Percentiles rank a stretch among this genome's conserved stretches.
These are phyloP conservation scores for Mionectes olivaceus DNA, from an alignment of 2,797 vertebrate species.

Conservation along the genomic window DNA sequence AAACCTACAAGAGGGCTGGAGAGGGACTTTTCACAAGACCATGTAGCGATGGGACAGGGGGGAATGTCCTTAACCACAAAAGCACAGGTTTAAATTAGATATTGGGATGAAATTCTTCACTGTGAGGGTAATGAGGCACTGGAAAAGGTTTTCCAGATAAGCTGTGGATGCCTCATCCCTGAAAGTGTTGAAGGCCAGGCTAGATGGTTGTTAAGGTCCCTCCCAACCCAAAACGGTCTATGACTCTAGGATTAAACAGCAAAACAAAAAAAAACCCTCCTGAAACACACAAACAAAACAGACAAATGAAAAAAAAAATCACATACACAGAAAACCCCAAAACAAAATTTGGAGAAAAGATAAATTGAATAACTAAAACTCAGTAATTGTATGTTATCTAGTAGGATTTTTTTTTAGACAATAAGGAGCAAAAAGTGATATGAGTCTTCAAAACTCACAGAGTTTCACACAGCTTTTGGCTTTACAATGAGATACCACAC, in stretches of 20 bases:
- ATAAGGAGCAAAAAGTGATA: background rate
- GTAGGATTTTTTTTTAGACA: background rate
- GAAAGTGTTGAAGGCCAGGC: background rate
- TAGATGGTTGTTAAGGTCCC: background rate
- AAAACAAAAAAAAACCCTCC: background rate
- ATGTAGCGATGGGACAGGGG: background rate
- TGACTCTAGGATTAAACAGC: background rate
- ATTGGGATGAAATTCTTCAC: background rate
- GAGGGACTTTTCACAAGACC: background rate
- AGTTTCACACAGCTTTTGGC: background rate
- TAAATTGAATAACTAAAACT: background rate
- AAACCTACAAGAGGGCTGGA: background rate
- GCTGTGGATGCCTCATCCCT: background rate
- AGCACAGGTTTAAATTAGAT: background rate
- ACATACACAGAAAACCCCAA: fast-evolving
- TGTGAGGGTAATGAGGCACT: background rate
- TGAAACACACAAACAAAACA: background rate
- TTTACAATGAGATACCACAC: background rate
- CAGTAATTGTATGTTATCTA: background rate
- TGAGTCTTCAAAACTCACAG: background rate
- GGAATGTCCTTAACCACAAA: fast-evolving
- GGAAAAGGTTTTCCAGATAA: background rate
- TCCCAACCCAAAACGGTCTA: background rate
- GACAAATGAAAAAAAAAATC: background rate
- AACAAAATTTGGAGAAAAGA: background rate